Evolutionary conservation across 2,113 vertebrate species (phyloP).

Genomic region (Poeciliopsis retropinna): DNA sequence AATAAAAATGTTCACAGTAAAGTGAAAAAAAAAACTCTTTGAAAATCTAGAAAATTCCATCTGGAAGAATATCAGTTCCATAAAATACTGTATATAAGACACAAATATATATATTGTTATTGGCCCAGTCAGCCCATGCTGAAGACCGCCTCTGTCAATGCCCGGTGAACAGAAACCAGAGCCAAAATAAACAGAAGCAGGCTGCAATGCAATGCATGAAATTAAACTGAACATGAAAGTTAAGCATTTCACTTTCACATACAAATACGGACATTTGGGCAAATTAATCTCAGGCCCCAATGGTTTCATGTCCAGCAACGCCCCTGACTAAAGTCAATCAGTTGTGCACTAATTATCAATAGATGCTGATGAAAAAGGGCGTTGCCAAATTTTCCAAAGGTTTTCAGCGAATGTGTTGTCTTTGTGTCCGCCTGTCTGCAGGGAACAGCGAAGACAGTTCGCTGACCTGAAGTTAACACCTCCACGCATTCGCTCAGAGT

Average conservation of each 20-base stretch:
- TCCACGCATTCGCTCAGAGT: conserved; percentile 32
- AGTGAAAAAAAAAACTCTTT: neutral
- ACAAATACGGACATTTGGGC: neutral
- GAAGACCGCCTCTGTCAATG: neutral
- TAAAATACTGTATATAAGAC: neutral
- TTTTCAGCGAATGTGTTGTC: neutral
- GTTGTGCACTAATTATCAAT: neutral
- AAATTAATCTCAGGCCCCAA: neutral
- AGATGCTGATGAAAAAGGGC: neutral
- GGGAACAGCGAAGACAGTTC: conserved; percentile 7
- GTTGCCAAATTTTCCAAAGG: neutral
- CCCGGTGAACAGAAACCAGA: neutral
- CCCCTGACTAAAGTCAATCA: neutral
- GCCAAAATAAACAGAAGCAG: neutral
- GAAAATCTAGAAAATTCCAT: neutral
- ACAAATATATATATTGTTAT: neutral
- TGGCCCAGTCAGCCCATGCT: neutral
- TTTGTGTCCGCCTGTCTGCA: neutral
- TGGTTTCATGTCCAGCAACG: neutral
- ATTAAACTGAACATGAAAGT: neutral
- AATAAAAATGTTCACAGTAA: neutral
- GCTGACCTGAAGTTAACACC: conserved; percentile 52
- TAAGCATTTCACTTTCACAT: neutral
- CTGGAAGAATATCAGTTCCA: neutral
- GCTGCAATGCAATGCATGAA: neutral